A percentile compares a stretch with the other conserved stretches of the same genome.
These are phyloP conservation scores for Eurois occulta DNA, from an alignment of 2,888 invertebrate genomes.

Conservation along the genomic window DNA sequence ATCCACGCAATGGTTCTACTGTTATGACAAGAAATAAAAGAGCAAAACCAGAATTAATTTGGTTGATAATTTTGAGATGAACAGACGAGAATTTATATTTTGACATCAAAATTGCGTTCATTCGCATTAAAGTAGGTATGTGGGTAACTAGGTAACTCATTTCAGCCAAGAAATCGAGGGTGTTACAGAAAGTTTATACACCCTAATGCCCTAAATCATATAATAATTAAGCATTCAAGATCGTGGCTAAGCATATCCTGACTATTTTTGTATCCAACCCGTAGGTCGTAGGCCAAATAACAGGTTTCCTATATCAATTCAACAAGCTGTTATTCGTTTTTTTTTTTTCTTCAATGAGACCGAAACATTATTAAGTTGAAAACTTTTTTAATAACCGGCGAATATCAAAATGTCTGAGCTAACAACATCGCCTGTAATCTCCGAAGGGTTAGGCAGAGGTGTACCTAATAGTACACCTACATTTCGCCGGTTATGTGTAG, in stretches of 20 bases:
- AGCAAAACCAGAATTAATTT: neutral
- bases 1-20: constrained; percentile 17
- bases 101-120: neutral
- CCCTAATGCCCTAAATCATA: too few relatives aligned
- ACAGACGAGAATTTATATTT: neutral
- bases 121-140: neutral
- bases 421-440: too few relatives aligned
- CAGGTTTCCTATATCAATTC: neutral
- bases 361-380: neutral
- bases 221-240: too few relatives aligned
- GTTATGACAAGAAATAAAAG: constrained; percentile 6
- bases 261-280: too few relatives aligned
- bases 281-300: neutral
- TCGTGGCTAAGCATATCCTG: too few relatives aligned
- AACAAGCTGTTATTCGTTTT: neutral
- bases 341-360: too few relatives aligned
- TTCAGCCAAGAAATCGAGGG: neutral
- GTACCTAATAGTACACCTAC: too few relatives aligned
- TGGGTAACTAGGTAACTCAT: neutral
- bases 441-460: too few relatives aligned
- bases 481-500: too few relatives aligned
- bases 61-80: neutral
- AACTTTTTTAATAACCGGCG: neutral
- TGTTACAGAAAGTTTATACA: neutral
- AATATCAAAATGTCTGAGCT: neutral